These are phyloP conservation scores for Sturnira hondurensis DNA, from an alignment of 2,113 vertebrate species.

Conservation along the genomic window DNA sequence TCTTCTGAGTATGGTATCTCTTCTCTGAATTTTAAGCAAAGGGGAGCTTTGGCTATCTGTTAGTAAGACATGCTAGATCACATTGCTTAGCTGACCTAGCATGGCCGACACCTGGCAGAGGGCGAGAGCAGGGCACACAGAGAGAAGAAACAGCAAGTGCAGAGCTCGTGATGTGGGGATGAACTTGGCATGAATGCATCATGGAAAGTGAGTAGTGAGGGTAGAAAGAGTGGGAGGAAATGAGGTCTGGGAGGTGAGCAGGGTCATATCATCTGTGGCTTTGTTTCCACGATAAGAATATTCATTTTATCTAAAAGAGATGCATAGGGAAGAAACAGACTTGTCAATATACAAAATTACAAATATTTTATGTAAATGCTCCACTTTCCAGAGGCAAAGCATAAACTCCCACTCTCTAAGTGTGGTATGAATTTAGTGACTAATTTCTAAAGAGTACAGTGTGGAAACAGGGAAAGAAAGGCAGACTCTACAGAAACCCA, in stretches of 20 bases:
- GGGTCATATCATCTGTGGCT: fast-evolving
- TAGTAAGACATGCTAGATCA: not conserved
- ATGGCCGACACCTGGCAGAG: no score
- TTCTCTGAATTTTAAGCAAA: not conserved
- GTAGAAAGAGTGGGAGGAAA: fast-evolving
- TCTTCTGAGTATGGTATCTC: not conserved
- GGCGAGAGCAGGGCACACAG: not conserved
- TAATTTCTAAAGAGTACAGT: not conserved
- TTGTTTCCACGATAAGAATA: not conserved
- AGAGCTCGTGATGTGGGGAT: not conserved
- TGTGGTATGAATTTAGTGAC: not conserved
- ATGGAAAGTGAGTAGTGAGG: fast-evolving
- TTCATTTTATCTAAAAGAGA: not conserved
- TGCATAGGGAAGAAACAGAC: fast-evolving
- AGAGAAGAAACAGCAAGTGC: fast-evolving
- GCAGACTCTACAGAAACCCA: fast-evolving
- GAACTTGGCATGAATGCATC: fast-evolving
- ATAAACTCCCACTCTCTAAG: fast-evolving
- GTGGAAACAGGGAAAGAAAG: not conserved
- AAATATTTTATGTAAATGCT: fast-evolving
- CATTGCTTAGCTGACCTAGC: not conserved
- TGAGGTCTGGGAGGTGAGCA: fast-evolving
- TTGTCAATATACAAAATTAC: not conserved
- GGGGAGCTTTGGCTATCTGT: no score
- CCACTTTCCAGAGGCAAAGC: fast-evolving